Evolutionary conservation across 2,113 vertebrate genomes (phyloP).

Genomic region (Gallinago jamesoni): DNA sequence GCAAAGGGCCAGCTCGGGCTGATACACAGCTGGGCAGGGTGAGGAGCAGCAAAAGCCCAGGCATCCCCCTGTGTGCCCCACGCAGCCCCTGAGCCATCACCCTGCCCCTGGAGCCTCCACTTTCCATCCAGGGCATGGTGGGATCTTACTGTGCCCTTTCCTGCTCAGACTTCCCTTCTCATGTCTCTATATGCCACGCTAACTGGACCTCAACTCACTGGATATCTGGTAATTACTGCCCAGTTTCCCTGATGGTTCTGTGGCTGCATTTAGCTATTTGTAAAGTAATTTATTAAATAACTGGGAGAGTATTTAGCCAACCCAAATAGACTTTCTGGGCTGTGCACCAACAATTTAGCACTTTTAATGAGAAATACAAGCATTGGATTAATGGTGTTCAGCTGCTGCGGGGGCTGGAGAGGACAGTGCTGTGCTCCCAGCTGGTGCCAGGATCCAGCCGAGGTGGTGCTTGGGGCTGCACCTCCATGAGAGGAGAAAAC

Average conservation of each 20-base stretch:
- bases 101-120: background rate
- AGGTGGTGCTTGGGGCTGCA: background rate
- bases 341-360: background rate
- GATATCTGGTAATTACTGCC: background rate
- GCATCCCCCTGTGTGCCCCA: fast-evolving
- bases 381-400: background rate
- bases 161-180: background rate
- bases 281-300: background rate
- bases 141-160: background rate
- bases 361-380: background rate
- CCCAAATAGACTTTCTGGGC: background rate
- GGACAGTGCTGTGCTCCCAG: background rate
- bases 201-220: background rate
- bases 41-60: background rate
- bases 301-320: background rate
- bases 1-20: background rate
- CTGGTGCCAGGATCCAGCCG: background rate
- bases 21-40: fast-evolving
- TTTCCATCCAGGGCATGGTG: background rate
- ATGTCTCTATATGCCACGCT: fast-evolving
- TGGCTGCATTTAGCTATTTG: background rate
- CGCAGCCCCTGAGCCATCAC: background rate
- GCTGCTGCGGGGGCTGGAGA: background rate
- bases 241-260: background rate
- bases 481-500: background rate